Evolutionary conservation across 2,888 invertebrate genomes (phyloP).

Genomic region (Noctua fimbriata): DNA sequence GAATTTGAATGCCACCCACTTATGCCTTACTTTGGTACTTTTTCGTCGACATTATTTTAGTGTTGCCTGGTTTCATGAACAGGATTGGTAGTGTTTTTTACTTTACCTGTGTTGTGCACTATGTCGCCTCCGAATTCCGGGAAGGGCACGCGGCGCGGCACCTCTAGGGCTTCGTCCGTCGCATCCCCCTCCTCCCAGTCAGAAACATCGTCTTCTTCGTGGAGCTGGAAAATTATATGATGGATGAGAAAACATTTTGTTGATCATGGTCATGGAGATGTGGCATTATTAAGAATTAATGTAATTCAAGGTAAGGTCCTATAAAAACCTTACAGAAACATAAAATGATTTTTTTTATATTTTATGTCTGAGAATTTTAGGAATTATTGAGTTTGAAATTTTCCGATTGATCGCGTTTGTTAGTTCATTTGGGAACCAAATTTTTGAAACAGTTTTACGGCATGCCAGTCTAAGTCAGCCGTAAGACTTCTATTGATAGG

Average conservation of each 20-base stretch:
- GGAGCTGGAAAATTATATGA: conserved; percentile 74
- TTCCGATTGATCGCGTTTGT: too few relatives aligned
- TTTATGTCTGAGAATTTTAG: background rate
- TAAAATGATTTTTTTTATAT: background rate
- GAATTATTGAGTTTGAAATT: background rate
- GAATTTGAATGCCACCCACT: background rate
- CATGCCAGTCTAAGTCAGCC: background rate
- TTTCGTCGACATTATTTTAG: background rate
- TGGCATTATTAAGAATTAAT: background rate
- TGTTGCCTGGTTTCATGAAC: background rate
- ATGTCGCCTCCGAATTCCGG: conserved; percentile 93
- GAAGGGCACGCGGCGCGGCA: conserved; percentile 91
- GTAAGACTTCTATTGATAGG: background rate
- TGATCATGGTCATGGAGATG: background rate
- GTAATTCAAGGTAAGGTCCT: background rate
- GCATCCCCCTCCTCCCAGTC: conserved; percentile 87
- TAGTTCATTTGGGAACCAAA: background rate
- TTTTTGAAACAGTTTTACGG: background rate
- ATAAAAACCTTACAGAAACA: background rate
- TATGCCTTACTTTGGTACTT: background rate
- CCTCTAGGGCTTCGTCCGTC: conserved; percentile 81
- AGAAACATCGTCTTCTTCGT: conserved; percentile 85
- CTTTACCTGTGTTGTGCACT: conserved; percentile 87
- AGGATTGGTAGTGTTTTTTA: background rate
- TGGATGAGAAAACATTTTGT: background rate